phyloP scores from a whole-genome alignment of 1,140 invertebrate species.

The Lepidotrigona ventralis region DNA sequence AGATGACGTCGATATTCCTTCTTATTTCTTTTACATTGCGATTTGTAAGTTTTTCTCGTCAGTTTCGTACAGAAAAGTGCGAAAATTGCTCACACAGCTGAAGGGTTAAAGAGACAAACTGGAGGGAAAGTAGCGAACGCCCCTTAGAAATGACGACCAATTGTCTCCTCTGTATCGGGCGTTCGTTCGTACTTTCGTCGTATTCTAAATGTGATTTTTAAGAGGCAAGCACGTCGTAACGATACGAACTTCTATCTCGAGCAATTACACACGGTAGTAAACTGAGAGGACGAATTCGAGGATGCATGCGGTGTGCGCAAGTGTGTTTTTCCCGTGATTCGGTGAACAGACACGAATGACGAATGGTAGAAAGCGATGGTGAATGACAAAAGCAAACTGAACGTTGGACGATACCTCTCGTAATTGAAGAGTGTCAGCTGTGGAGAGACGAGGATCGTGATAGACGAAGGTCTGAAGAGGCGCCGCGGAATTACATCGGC shows the following conservation, averaged over 20 bases:
- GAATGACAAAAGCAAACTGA: slow-evolving; percentile 60
- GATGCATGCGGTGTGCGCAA: slow-evolving; percentile 44
- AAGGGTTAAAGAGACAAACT: not conserved
- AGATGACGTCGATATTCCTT: too few relatives aligned
- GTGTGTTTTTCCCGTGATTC: slow-evolving; percentile 38
- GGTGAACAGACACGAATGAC: slow-evolving; percentile 39
- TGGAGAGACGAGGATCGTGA: slow-evolving; percentile 85
- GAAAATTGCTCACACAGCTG: too few relatives aligned
- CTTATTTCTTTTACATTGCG: too few relatives aligned
- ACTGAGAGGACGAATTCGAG: not conserved
- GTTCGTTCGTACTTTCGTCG: not conserved
- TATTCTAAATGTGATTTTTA: not conserved
- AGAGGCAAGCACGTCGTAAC: too few relatives aligned
- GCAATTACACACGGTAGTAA: not conserved
- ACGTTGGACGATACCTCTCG: slow-evolving; percentile 78
- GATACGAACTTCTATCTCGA: slow-evolving; percentile 18
- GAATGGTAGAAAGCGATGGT: slow-evolving; percentile 41
- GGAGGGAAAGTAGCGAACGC: not conserved
- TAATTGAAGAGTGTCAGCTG: slow-evolving; percentile 81
- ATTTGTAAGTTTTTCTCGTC: too few relatives aligned
- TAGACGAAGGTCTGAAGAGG: slow-evolving; percentile 94
- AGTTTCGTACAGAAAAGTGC: too few relatives aligned
- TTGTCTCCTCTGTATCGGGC: not conserved
- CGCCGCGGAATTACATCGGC: slow-evolving; percentile 93
- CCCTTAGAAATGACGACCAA: not conserved